Conservation (phyloP, 2,888 invertebrate genomes). For the Eupithecia subfuscata region DNA sequence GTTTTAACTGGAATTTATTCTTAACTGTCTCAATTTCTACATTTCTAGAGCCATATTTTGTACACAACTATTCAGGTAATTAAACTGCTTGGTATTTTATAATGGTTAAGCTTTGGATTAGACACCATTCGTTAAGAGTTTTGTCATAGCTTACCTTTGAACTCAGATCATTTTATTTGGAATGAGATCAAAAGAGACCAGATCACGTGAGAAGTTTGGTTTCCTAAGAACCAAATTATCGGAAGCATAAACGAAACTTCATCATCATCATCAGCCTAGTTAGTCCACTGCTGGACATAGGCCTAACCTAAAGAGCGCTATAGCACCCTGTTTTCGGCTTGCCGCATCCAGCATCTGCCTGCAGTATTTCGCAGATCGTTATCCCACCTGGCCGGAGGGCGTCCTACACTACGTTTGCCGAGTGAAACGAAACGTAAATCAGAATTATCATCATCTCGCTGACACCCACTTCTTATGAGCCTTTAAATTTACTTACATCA, state of each 20-base stretch:
- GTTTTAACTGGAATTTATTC: constrained; percentile 9
- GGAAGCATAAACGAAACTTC: too few relatives aligned
- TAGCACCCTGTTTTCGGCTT: too few relatives aligned
- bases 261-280: too few relatives aligned
- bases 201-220: neutral
- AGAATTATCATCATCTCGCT: neutral
- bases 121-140: too few relatives aligned
- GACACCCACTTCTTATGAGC: neutral
- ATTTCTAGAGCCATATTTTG: neutral
- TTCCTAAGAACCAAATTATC: neutral
- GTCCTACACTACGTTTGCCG: too few relatives aligned
- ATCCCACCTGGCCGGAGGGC: too few relatives aligned
- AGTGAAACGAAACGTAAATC: neutral
- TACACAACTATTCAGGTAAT: constrained; percentile 1
- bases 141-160: neutral
- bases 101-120: neutral
- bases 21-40: constrained; percentile 11
- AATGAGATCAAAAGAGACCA: neutral
- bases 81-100: constrained; percentile 1
- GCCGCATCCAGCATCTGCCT: too few relatives aligned
- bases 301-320: too few relatives aligned
- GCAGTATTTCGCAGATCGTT: too few relatives aligned
- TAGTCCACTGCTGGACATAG: too few relatives aligned
- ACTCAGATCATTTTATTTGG: too few relatives aligned
- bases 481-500: neutral